These are phyloP conservation scores for Dissostichus mawsoni DNA, from an alignment of 2,113 vertebrate species.

Conservation along the genomic window DNA sequence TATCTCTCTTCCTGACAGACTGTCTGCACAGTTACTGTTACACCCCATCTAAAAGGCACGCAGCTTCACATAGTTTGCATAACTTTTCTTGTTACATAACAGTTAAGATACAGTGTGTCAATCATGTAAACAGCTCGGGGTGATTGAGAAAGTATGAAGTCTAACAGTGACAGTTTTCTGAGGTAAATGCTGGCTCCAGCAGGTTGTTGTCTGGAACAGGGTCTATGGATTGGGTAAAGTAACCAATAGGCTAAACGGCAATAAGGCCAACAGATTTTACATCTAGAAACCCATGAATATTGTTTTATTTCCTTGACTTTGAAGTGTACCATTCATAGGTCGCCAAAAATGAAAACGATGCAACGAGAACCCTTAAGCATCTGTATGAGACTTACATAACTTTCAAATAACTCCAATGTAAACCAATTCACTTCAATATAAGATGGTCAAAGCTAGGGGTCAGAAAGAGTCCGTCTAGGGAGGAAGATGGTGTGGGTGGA, in stretches of 20 bases:
- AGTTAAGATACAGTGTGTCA: slow-evolving; percentile 8
- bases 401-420: no score
- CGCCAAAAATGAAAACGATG: no score
- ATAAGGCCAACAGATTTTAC: no score
- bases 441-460: no score
- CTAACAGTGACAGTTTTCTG: slow-evolving; percentile 12
- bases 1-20: neutral
- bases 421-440: no score
- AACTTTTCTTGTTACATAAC: slow-evolving; percentile 7
- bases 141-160: slow-evolving; percentile 24
- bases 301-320: neutral
- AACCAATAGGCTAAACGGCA: neutral
- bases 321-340: no score
- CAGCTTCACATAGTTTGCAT: slow-evolving; percentile 8
- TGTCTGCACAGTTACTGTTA: slow-evolving; percentile 25
- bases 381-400: no score
- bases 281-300: neutral
- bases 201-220: slow-evolving; percentile 21
- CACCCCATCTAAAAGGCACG: neutral
- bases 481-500: no score
- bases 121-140: neutral
- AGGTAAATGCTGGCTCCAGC: slow-evolving; percentile 16
- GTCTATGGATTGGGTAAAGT: no score
- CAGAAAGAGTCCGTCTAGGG: no score
- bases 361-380: no score